A percentile compares a stretch with the other conserved stretches of the same genome.
Conservation (phyloP, 2,888 invertebrate species). For the Drosophila birchii region DNA sequence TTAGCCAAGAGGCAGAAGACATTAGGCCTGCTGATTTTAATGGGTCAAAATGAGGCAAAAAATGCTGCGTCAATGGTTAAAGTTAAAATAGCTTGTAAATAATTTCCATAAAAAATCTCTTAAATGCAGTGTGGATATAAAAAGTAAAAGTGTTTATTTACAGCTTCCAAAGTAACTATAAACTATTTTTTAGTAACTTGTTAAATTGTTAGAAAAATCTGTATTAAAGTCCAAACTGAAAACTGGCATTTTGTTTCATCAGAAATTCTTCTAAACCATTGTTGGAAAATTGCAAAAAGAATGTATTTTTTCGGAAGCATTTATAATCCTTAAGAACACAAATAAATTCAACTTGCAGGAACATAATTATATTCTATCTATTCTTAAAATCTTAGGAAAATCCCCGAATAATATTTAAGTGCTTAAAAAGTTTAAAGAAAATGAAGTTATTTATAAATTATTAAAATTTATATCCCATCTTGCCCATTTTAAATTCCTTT, state of each 20-base stretch:
- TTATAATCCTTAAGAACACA: no score
- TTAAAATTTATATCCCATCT: not conserved
- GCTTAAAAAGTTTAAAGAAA: not conserved
- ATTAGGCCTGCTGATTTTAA: constrained; percentile 18
- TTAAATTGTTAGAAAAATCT: not conserved
- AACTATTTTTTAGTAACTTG: no score
- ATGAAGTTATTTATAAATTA: not conserved
- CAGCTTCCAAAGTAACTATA: not conserved
- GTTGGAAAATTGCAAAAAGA: no score
- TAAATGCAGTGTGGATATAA: not conserved
- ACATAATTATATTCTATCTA: not conserved
- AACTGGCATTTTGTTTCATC: no score
- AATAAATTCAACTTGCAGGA: not conserved
- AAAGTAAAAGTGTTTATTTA: rapidly evolving
- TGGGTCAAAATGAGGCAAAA: constrained; percentile 1
- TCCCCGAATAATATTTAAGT: not conserved
- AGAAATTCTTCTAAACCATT: no score
- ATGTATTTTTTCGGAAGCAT: no score
- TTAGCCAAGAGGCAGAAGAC: constrained; percentile 1
- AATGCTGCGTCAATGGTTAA: not conserved
- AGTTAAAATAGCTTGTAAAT: not conserved
- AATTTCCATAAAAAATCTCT: not conserved
- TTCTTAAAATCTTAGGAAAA: not conserved
- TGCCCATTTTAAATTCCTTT: not conserved
- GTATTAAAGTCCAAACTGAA: no score